Conservation (phyloP, 2,113 vertebrate genomes). For the Melanocharis versteri region DNA sequence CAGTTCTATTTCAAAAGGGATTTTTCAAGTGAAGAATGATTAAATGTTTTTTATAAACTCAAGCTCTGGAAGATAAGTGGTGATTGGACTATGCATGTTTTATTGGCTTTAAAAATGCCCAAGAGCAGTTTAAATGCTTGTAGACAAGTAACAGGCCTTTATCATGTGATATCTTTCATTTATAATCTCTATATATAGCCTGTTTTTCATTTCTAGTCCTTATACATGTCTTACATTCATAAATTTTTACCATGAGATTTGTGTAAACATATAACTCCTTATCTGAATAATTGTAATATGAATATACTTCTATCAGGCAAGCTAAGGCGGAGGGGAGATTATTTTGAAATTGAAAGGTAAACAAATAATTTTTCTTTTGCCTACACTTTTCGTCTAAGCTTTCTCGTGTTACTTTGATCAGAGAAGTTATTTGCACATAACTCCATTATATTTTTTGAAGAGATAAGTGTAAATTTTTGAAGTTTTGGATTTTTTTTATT, state of each 20-base stretch:
- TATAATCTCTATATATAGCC: not conserved
- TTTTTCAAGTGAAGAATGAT: not conserved
- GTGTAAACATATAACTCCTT: not conserved
- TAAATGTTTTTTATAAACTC: not conserved
- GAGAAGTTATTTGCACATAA: not conserved
- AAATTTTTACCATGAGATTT: not conserved
- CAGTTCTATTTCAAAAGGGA: not conserved
- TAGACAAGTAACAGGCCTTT: not conserved
- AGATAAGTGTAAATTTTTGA: not conserved
- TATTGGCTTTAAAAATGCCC: not conserved
- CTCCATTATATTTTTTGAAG: not conserved
- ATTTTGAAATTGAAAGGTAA: not conserved
- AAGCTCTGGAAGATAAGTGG: not conserved
- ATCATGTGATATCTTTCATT: not conserved
- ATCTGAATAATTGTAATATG: not conserved
- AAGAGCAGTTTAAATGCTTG: not conserved
- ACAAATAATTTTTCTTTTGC: not conserved
- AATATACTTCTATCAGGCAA: not conserved
- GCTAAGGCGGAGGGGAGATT: not conserved
- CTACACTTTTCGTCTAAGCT: not conserved
- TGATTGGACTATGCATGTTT: fast-evolving
- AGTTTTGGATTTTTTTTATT: not conserved
- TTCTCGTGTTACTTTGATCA: not conserved
- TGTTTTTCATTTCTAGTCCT: not conserved
- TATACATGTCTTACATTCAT: not conserved